These are phyloP conservation scores for Metallyticus violacea DNA, from an alignment of 2,888 invertebrate species.

Conservation along the genomic window DNA sequence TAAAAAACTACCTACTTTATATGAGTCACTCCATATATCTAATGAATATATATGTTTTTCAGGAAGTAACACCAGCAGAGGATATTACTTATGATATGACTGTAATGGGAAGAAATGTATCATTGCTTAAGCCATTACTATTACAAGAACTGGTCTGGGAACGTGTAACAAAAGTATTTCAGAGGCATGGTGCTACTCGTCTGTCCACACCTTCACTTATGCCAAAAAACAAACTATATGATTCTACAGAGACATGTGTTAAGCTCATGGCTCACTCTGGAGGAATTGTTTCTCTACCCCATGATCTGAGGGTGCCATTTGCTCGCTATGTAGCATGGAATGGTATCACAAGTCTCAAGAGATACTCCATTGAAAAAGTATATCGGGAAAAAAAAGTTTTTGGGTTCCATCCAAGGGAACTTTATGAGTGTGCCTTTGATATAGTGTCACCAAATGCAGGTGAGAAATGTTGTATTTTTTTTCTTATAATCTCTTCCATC, in stretches of 20 bases:
- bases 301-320: constrained; percentile 78
- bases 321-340: constrained; percentile 80
- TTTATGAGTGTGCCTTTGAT: constrained; percentile 90
- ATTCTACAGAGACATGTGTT: constrained; percentile 61
- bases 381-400: constrained; percentile 71
- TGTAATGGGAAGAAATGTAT: constrained; percentile 46
- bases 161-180: constrained; percentile 56
- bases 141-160: constrained; percentile 47
- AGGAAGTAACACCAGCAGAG: constrained; percentile 60
- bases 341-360: constrained; percentile 70
- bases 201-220: constrained; percentile 77
- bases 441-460: constrained; percentile 76
- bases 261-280: constrained; percentile 86
- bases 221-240: constrained; percentile 63
- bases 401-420: constrained; percentile 85
- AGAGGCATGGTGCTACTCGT: constrained; percentile 75
- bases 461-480: constrained; percentile 41
- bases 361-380: constrained; percentile 84
- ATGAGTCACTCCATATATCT: too few species aligned
- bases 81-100: constrained; percentile 82
- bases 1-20: too few species aligned
- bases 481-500: too few species aligned
- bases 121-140: constrained; percentile 42
- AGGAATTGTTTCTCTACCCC: constrained; percentile 77
- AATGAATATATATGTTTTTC: constrained; percentile 34